Base-by-base conservation (phyloP, 1,140 invertebrate genomes). In the Nephila pilipes region DNA sequence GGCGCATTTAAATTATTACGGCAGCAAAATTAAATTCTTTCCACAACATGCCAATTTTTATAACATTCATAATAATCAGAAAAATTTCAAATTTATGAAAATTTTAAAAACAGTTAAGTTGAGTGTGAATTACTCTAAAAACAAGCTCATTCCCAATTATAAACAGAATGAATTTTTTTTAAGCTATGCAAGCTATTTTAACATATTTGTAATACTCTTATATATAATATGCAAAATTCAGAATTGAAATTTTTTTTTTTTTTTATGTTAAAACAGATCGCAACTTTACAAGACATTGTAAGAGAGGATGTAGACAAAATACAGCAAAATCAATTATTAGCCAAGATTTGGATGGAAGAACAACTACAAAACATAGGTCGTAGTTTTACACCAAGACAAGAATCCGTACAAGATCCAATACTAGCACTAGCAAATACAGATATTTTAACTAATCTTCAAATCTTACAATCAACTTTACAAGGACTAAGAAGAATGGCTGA, bases 291-390 rank as follows among this genome's bases (percentile, higher is more conserved):
- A 85, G 95, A 95, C 79, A 92, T 94, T 2, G 81, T 95, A 54
- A 93, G 94, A 75, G 87, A 94, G 83, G 94, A 95, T 92, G 83
- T 95, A 8, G 93, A 92, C n/a, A 94, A 93, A 46, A 65, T 95
- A 18, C 63, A 93, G 55, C 93, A 95, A 55, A 92, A 93, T 16
- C 94, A 95, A 60, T 85, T 89, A 14, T 89, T 95, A 32, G 38
- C 91, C 25, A 94, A 94, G 94, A 55, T 94, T 22, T 93, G 85
- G 69, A 58, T 94, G 32, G 90, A 94, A 25, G 93, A 93, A 85
- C 87, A 93, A 57, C 8, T 94, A 29, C 87, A 65, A 60, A 63
- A 87, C 6, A 60, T 79, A 2, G 38, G 38, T 29, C 60, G 79
- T 22, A 55, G 8, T 65, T 29, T 54, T 81, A 32, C 38, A 12